phyloP scores from a whole-genome alignment of 2,888 invertebrate species.

The Fissipunctia ypsillon region DNA sequence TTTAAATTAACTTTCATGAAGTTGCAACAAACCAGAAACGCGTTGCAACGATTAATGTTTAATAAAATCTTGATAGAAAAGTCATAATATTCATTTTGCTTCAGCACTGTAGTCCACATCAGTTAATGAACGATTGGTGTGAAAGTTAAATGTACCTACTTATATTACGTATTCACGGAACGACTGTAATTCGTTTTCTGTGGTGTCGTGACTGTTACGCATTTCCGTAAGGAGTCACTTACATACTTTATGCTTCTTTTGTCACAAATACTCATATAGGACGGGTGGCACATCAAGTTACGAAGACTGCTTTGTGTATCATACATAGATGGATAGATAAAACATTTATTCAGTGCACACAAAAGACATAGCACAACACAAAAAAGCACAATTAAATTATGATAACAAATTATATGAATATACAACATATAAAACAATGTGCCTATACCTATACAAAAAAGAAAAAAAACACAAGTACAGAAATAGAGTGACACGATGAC shows the following conservation, averaged over 20 bases:
- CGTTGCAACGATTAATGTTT: neutral
- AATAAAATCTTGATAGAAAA: constrained; percentile 28
- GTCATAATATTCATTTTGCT: constrained; percentile 9
- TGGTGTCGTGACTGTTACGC: constrained; percentile 12
- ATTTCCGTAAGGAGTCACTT: constrained; percentile 43
- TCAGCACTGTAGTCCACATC: neutral
- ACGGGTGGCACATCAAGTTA: constrained; percentile 12
- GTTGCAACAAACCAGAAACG: neutral
- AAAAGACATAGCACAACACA: too few species aligned
- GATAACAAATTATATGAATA: too few species aligned
- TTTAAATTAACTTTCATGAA: constrained; percentile 16
- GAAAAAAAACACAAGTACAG: too few species aligned
- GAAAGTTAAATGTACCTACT: constrained; percentile 44
- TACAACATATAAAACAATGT: too few species aligned
- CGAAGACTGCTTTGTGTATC: neutral
- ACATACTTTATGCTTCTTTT: constrained; percentile 11
- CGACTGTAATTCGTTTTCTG: constrained; percentile 42
- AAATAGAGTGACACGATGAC: too few species aligned
- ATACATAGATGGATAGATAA: too few species aligned
- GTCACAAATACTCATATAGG: constrained; percentile 10
- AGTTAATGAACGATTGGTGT: constrained; percentile 52
- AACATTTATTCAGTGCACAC: too few species aligned
- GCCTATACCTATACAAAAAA: too few species aligned
- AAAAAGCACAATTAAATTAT: too few species aligned
- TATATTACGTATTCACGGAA: constrained; percentile 43